phyloP scores from a whole-genome alignment of 2,797 vertebrate species.

The Nyctalus aviator region DNA sequence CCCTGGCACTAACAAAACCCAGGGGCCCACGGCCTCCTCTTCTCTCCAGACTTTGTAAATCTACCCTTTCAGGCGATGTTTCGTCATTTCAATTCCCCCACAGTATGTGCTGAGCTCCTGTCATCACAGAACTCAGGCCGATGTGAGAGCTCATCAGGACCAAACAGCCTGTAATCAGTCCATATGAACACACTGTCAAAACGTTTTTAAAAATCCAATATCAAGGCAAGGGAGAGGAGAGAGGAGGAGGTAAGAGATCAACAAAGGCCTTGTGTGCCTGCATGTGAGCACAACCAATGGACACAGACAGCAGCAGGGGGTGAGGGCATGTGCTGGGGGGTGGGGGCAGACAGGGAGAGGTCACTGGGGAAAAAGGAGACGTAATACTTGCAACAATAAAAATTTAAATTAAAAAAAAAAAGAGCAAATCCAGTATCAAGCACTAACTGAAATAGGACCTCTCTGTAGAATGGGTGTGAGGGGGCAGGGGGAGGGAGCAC shows the following conservation, averaged over 20 bases:
- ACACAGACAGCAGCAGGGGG: too few species aligned
- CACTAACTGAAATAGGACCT: neutral
- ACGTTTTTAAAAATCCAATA: neutral
- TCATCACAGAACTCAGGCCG: neutral
- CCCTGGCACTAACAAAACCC: neutral
- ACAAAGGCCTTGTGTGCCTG: too few species aligned
- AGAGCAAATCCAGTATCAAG: neutral
- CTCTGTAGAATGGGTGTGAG: neutral
- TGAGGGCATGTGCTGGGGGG: too few species aligned
- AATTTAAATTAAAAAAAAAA: too few species aligned
- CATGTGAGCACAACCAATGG: too few species aligned
- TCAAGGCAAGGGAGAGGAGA: neutral
- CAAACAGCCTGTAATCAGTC: neutral
- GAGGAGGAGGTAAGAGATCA: too few species aligned
- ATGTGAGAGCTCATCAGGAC: neutral
- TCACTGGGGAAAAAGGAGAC: too few species aligned
- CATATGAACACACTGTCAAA: neutral
- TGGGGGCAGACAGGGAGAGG: rapidly evolving
- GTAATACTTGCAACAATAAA: too few species aligned
- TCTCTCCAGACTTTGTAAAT: neutral
- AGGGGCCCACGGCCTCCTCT: neutral
- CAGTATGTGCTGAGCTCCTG: neutral
- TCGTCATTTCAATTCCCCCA: neutral
- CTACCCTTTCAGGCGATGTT: neutral
- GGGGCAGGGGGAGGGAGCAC: neutral